Evolutionary conservation across 2,888 invertebrate genomes (phyloP), one percentile per base, ranked within the genome.

Genomic region (Habroteleia sp.): DNA sequence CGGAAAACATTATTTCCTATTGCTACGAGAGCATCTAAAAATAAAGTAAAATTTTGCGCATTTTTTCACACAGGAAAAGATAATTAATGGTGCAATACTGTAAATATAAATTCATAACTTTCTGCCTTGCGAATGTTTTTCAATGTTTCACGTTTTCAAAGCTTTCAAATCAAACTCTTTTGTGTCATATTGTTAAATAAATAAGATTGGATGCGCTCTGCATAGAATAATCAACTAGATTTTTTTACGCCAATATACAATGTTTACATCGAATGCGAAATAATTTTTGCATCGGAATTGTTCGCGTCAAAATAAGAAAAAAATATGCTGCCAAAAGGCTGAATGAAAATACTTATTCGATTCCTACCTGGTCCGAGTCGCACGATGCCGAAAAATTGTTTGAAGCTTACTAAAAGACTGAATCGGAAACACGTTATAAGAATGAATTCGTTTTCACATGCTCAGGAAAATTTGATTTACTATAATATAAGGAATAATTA

Each of bases 151-250:
- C 17, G 23, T 62, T 39, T 54, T 33, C 39, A 25, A 56, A 71
- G 39, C 62, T 54, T 54, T 29, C 20, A 14, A 71, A 71, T 69
- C 54, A 62, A 71, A 71, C 41, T 71, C 6, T 29, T 62, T 71
- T 46, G 37, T 46, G 37, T 62, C 60, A 39, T 48, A 23, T 13
- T 37, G n/a, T 27, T 50, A 27, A 69, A 20, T 41, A 48, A 48
- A 17, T 11, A 11, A 29, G 39, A 20, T 29, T 54, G 13, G 37
- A 44, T 41, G 54, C 54, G 39, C 56, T 41, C 23, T 33, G 46
- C 25, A 31, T 50, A 8, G 13, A 66, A 14, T 25, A 41, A 39
- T 13, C 17, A 39, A 54, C 23, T 71, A 62, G 44, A 60, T 54
- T 54, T 44, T 52, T 71, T 71, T 62, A 46, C 17, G 39, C 46